phyloP scores from a whole-genome alignment of 2,888 invertebrate species.

The Melinopterus prodromus region DNA sequence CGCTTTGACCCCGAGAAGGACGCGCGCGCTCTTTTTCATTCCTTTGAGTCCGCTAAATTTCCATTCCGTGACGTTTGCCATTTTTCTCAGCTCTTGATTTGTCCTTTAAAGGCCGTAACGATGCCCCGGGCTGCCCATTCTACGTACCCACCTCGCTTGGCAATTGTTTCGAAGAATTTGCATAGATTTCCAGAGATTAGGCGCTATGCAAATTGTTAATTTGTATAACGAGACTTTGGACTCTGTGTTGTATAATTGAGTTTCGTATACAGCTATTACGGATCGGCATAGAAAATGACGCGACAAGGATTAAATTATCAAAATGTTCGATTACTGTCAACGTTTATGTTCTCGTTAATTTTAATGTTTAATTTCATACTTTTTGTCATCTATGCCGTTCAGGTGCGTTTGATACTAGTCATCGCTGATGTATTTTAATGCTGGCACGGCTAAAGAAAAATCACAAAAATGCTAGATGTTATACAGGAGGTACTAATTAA shows the following conservation, averaged over 20 bases:
- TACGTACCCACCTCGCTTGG: not conserved
- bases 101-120: not conserved
- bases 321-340: not conserved
- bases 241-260: not conserved
- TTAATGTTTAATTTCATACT: too few relatives aligned
- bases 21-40: not conserved
- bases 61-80: not conserved
- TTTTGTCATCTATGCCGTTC: too few relatives aligned
- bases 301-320: not conserved
- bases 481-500: too few relatives aligned
- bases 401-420: too few relatives aligned
- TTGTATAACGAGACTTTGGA: not conserved
- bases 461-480: too few relatives aligned
- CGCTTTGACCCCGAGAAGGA: not conserved
- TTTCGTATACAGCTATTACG: not conserved
- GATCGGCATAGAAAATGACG: not conserved
- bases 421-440: too few relatives aligned
- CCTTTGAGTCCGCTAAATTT: not conserved
- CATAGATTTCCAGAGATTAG: not conserved
- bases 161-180: slow-evolving; percentile 4
- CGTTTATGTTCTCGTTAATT: too few relatives aligned
- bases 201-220: not conserved
- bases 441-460: too few relatives aligned
- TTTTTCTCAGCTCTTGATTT: slow-evolving; percentile 4
- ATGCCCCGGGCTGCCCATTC: not conserved